A percentile compares a stretch with the other conserved stretches of the same genome.
These are phyloP conservation scores for Eulimnadia texana DNA, from an alignment of 1,140 invertebrate genomes.

Conservation along the genomic window DNA sequence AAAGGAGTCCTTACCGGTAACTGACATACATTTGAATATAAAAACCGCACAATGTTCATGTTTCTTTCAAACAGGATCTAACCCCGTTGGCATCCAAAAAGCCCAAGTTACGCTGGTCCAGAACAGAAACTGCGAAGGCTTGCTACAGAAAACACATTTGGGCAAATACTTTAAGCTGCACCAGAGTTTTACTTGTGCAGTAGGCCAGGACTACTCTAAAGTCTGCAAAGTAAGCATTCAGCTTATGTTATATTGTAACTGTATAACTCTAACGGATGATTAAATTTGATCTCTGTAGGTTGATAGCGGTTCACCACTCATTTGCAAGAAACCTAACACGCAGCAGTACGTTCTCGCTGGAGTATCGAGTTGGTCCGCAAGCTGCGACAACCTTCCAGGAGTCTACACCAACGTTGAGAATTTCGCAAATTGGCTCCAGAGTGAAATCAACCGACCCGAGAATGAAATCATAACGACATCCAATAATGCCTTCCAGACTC, in stretches of 20 bases:
- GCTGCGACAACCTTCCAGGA: slow-evolving; percentile 24
- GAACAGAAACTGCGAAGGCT: slow-evolving; percentile 38
- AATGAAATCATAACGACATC: slow-evolving; percentile 2
- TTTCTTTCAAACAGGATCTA: background rate
- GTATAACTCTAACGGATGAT: background rate
- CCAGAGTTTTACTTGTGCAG: slow-evolving; percentile 32
- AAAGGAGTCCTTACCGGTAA: slow-evolving; percentile 60
- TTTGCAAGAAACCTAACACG: slow-evolving; percentile 50
- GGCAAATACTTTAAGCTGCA: slow-evolving; percentile 30
- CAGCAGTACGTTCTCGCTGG: slow-evolving; percentile 48
- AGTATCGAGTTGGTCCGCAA: slow-evolving; percentile 56
- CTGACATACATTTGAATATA: slow-evolving; percentile 27
- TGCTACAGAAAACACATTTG: slow-evolving; percentile 25
- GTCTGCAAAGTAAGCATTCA: slow-evolving; percentile 32
- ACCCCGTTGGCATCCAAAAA: slow-evolving; percentile 39
- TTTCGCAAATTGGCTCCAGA: slow-evolving; percentile 5
- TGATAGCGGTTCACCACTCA: slow-evolving; percentile 58
- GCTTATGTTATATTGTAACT: slow-evolving; percentile 1
- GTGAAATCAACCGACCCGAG: slow-evolving; percentile 3
- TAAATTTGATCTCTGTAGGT: slow-evolving; percentile 32
- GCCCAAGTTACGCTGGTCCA: slow-evolving; percentile 48
- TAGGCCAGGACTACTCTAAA: slow-evolving; percentile 30
- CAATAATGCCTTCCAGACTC: slow-evolving; percentile 13
- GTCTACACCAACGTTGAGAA: slow-evolving; percentile 9
- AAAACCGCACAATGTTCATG: slow-evolving; percentile 3